Conservation (phyloP, 2,888 invertebrate species). For the Drosophila nr. fundita region DNA sequence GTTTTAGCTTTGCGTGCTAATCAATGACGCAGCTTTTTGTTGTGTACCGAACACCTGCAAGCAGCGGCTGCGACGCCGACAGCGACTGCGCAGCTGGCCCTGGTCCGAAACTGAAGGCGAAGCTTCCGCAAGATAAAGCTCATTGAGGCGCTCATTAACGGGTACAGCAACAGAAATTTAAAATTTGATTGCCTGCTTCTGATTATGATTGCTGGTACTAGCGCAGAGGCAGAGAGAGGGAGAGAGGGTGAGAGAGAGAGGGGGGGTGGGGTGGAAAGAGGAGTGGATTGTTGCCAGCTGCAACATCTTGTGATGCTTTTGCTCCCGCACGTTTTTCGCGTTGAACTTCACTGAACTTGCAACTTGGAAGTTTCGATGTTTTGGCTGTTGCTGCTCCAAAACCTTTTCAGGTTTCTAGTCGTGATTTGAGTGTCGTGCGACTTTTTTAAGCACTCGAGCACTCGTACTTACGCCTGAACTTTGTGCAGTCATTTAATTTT, state of each 20-base stretch:
- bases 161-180: conserved; percentile 46
- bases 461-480: conserved; percentile 71
- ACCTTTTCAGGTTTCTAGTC: conserved; percentile 70
- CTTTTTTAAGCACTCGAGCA: conserved; percentile 64
- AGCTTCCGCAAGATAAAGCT: conserved; percentile 65
- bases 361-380: conserved; percentile 52
- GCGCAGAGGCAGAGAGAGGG: neutral
- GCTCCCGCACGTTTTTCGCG: conserved; percentile 81
- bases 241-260: neutral
- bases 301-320: conserved; percentile 52
- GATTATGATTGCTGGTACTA: conserved; percentile 56
- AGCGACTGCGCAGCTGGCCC: conserved; percentile 56
- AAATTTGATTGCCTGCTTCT: conserved; percentile 62
- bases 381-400: conserved; percentile 51
- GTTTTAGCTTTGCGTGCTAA: conserved; percentile 62
- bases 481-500: conserved; percentile 78
- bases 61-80: conserved; percentile 15
- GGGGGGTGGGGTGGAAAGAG: conserved; percentile 1
- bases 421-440: conserved; percentile 80
- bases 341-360: conserved; percentile 81
- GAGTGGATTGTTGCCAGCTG: conserved; percentile 40
- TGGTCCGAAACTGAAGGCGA: conserved; percentile 37
- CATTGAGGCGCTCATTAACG: conserved; percentile 61
- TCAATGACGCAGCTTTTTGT: conserved; percentile 74
- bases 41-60: conserved; percentile 64